Evolutionary conservation across 2,888 invertebrate species (phyloP), one percentile per base, ranked within the genome.

Genomic region (Hyppa rectilinea): DNA sequence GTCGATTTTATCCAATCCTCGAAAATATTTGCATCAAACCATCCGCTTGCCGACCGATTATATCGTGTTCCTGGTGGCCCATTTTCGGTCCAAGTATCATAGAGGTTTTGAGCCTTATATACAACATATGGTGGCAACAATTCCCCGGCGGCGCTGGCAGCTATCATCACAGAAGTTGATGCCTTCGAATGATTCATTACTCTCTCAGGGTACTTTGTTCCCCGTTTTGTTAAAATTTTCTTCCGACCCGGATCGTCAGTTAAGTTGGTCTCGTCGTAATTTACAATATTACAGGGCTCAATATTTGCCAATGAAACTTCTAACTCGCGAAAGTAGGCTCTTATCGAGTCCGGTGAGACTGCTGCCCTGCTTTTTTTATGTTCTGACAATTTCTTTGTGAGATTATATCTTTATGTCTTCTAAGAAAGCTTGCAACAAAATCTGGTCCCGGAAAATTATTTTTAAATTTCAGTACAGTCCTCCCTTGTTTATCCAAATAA

Each of bases 21-120:
- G 82, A 91, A 91, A 50, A 80, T 82, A 7, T 26, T 71, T 9
- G 71, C 58, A 70, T 90, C 90, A 73, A 91, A 88, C 90, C 90
- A 91, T 5, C 91, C 93, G 53, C 82, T 85, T 74, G 84, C 75
- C 4, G 88, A 83, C 2, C 90, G 64, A 78, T 91, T 93, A 75
- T 92, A 94, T 17, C 90, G 50, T 71, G 87, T 52, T 59, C 87
- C 80, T 67, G 59, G 55, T 67, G 92, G 92, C 20, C 64, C 70
- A 36, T 64, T 23, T 59, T 81, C 80, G 3, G 81, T 87, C 93
- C 93, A 94, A 4, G 88, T 85, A 45, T 87, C 75, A 77, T 87
- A 91, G 12, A 93, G 49, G 52, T 90, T 70, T 71, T 87, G 85
- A 38, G 56, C 38, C 38, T 38, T 38, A 2, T 56, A 38, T 26